Evolutionary conservation across 2,113 vertebrate genomes (phyloP).

Genomic region (Emydura subglobosa): DNA sequence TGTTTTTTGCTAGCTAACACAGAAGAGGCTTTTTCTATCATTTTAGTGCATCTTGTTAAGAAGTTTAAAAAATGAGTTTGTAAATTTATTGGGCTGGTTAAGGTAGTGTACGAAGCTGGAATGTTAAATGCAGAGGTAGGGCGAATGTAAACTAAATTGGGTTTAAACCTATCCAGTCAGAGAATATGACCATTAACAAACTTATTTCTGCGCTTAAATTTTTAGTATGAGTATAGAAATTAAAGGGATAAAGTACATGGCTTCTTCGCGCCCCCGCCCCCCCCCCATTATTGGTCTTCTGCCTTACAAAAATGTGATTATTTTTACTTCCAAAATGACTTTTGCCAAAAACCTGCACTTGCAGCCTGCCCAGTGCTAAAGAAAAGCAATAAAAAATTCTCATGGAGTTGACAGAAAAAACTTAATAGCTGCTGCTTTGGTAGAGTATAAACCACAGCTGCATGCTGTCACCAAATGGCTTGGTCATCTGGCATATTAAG

Average conservation of each 20-base stretch:
- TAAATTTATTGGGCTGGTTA: not conserved
- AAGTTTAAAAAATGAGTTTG: not conserved
- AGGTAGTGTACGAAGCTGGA: not conserved
- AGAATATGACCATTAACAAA: not conserved
- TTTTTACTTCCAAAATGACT: not conserved
- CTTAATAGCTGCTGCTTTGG: not conserved
- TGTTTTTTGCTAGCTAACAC: not conserved
- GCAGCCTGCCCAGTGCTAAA: not conserved
- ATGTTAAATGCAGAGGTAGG: not conserved
- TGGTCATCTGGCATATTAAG: rapidly evolving
- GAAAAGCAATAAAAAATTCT: not conserved
- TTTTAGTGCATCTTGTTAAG: not conserved
- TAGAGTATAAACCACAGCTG: not conserved
- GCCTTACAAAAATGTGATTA: constrained; percentile 43
- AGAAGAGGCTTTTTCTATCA: not conserved
- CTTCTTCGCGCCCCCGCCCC: too few species aligned
- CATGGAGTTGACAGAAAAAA: not conserved
- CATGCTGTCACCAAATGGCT: rapidly evolving
- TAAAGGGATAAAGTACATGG: not conserved
- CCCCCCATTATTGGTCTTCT: constrained; percentile 1
- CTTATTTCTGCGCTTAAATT: too few species aligned
- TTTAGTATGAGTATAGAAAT: not conserved
- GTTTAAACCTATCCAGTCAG: not conserved
- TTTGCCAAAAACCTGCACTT: rapidly evolving
- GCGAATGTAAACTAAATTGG: not conserved